phyloP scores from a whole-genome alignment of 2,888 invertebrate species.

The Leucophora obtusa region DNA sequence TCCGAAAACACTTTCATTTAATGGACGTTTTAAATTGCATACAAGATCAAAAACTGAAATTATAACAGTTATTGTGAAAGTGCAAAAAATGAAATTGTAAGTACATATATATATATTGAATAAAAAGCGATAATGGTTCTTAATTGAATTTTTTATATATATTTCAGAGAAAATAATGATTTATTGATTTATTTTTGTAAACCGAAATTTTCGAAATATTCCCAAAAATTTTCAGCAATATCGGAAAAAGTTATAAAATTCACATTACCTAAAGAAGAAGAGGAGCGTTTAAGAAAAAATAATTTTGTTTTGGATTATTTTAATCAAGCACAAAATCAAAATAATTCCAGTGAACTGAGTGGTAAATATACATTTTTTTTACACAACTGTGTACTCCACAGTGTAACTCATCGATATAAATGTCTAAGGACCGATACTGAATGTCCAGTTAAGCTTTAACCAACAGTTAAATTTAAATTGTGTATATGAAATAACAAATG shows the following conservation, averaged over 20 bases:
- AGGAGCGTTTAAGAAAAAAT: conserved; percentile 64
- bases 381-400: no score
- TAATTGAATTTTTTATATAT: neutral
- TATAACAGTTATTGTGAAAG: conserved; percentile 38
- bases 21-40: conserved; percentile 45
- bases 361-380: no score
- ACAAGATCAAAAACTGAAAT: conserved; percentile 31
- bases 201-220: conserved; percentile 60
- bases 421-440: no score
- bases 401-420: no score
- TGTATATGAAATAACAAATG: no score
- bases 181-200: conserved; percentile 57
- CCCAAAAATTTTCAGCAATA: conserved; percentile 42
- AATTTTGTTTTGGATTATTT: conserved; percentile 65
- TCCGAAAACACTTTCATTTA: conserved; percentile 56
- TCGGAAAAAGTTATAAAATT: conserved; percentile 33
- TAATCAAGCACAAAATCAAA: conserved; percentile 25
- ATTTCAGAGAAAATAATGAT: conserved; percentile 39
- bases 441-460: no score
- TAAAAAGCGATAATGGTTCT: no score
- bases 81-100: conserved; percentile 62
- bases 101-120: conserved; percentile 20
- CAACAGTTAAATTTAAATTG: no score
- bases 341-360: no score
- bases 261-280: conserved; percentile 53